Evolutionary conservation across 2,888 invertebrate species (phyloP), one percentile per base, ranked within the genome.

Genomic region (Tanytarsus gracilentus): DNA sequence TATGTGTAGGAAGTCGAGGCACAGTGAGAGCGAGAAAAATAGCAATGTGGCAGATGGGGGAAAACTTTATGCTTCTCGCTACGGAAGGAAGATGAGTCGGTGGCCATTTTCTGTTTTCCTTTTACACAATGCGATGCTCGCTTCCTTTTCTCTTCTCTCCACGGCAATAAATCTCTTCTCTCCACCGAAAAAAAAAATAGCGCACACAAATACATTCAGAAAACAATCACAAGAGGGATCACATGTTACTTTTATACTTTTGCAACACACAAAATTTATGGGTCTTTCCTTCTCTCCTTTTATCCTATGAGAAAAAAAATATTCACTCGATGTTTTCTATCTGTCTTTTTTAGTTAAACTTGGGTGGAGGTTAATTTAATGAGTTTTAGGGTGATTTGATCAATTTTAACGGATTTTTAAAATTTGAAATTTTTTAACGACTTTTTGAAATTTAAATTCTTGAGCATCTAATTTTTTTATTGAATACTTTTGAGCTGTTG

Each of bases 161-260:
- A 55, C 48, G 40, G 48, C 40, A 40, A 58, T 58, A 58, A 58
- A 58, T 58, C 58, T 58, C n/a, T n/a, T n/a, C n/a, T n/a, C n/a
- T n/a, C n/a, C 48, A 40, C 40, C 27, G 56, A 40, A 49, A 6
- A 30, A 6, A 30, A 8, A 30, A 30, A 30, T 8, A 30, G 6
- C 30, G 26, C 49, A 14, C 48, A 58, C 58, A 21, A 58, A 27
- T 30, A 58, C 58, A 58, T 48, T 29, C 58, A 58, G 48, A 39
- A 44, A 58, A 58, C 58, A 58, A 58, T 58, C 58, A 44, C 44
- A 58, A 48, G 48, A 39, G 44, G 55, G 55, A 56, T 58, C 58
- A 58, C 58, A 58, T 58, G 58, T 58, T 58, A 48, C 48, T 58
- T 48, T 48, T 39, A n/a, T n/a, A 58, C 58, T 44, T 44, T 44